Evolutionary conservation across 2,888 invertebrate genomes (phyloP).

Genomic region (Drosophila mercatorum): DNA sequence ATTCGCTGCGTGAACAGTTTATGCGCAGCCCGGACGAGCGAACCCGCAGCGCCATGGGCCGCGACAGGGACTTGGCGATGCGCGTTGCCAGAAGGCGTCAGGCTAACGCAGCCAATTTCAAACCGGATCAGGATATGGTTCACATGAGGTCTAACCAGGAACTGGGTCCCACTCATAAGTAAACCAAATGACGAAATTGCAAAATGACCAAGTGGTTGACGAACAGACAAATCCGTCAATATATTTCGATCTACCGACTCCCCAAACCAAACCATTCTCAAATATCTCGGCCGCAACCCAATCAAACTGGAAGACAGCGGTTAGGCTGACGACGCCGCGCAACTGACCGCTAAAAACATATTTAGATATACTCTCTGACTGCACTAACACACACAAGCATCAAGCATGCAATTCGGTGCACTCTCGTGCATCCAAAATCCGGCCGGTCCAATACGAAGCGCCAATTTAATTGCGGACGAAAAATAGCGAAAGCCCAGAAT

Average conservation of each 20-base stretch:
- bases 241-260: not conserved
- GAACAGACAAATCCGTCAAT: not conserved
- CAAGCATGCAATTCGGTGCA: not conserved
- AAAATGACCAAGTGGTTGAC: too few relatives aligned
- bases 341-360: not conserved
- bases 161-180: not conserved
- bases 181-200: not conserved
- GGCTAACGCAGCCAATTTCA: not conserved
- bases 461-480: not conserved
- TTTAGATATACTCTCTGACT: not conserved
- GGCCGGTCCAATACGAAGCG: not conserved
- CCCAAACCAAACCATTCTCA: too few relatives aligned
- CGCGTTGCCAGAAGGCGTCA: slow-evolving; percentile 7
- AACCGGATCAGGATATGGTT: not conserved
- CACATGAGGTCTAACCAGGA: not conserved
- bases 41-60: slow-evolving; percentile 37
- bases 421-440: not conserved
- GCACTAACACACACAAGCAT: not conserved
- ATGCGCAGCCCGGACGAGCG: slow-evolving; percentile 62
- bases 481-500: not conserved
- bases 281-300: not conserved
- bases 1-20: slow-evolving; percentile 45
- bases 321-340: too few relatives aligned
- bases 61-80: slow-evolving; percentile 42
- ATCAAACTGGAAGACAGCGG: not conserved